These are phyloP conservation scores for Callospermophilus lateralis DNA, from an alignment of 2,113 vertebrate genomes.

Conservation along the genomic window DNA sequence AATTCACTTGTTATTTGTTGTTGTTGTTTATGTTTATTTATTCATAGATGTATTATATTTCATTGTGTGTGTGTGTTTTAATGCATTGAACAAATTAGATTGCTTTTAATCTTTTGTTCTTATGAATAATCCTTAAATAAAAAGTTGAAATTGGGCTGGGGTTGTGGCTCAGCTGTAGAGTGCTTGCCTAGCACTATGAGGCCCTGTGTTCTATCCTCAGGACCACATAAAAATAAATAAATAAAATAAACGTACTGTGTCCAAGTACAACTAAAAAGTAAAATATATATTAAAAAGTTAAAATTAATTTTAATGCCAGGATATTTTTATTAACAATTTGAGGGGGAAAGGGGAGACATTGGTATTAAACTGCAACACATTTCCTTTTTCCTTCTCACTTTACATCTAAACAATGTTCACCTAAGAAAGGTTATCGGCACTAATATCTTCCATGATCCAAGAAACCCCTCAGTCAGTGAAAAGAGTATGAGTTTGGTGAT, in stretches of 20 bases:
- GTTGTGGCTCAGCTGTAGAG: too few species aligned
- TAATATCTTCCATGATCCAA: not conserved
- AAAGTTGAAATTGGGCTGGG: not conserved
- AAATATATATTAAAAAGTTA: too few species aligned
- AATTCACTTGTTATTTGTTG: not conserved
- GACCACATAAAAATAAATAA: too few species aligned
- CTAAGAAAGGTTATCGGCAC: not conserved
- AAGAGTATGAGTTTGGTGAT: not conserved
- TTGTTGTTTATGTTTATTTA: slow-evolving; percentile 14
- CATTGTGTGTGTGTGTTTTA: slow-evolving; percentile 12
- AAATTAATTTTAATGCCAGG: slow-evolving; percentile 29
- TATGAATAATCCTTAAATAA: slow-evolving; percentile 36
- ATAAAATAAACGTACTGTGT: too few species aligned
- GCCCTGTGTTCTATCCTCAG: too few species aligned
- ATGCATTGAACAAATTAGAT: slow-evolving; percentile 12
- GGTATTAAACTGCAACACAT: not conserved
- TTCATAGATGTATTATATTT: slow-evolving; percentile 3
- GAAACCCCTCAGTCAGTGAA: not conserved
- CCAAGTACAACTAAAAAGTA: too few species aligned
- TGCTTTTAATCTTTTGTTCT: slow-evolving; percentile 18
- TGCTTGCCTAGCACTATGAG: too few species aligned
- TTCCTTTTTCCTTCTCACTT: not conserved
- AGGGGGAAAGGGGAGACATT: not conserved
- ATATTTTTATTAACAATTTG: slow-evolving; percentile 18
- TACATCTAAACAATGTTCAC: not conserved